Percentiles rank a stretch among this genome's conserved stretches.
Conservation (phyloP, 2,888 invertebrate genomes). For the Chloromyia formosa region DNA sequence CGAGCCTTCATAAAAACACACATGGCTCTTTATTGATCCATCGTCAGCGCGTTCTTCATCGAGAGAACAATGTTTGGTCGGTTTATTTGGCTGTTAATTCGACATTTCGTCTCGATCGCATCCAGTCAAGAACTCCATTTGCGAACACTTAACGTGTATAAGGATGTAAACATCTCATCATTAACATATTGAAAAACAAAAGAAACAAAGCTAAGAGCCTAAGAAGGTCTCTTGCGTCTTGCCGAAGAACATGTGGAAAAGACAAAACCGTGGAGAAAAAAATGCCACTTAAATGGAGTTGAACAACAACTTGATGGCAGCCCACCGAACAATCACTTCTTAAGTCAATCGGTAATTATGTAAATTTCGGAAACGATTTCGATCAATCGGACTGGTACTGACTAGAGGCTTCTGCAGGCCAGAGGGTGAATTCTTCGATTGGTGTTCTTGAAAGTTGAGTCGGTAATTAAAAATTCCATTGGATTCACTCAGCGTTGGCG, state of each 20-base stretch:
- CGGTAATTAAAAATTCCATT: conserved; percentile 38
- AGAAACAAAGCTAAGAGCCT: conserved; percentile 1
- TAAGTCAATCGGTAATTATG: conserved; percentile 38
- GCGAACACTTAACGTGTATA: neutral
- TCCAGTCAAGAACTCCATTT: conserved; percentile 8
- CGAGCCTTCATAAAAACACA: neutral
- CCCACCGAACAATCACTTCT: conserved; percentile 8
- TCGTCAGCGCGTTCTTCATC: neutral
- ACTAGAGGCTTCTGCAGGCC: too few species aligned
- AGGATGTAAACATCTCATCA: conserved; percentile 26
- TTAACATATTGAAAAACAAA: conserved; percentile 10
- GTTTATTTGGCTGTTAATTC: conserved; percentile 26
- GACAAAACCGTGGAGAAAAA: neutral
- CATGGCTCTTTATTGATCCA: conserved; percentile 18
- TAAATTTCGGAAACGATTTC: conserved; percentile 31
- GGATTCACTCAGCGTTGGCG: too few species aligned
- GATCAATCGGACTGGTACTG: neutral
- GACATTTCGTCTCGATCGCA: conserved; percentile 15
- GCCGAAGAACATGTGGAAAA: neutral
- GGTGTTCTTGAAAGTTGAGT: neutral
- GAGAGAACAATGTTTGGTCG: neutral
- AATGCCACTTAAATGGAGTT: conserved; percentile 17
- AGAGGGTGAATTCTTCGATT: too few species aligned
- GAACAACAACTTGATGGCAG: conserved; percentile 39
- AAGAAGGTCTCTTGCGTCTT: neutral